Evolutionary conservation across 2,888 invertebrate species (phyloP).

Genomic region (Rhogogaster chlorosoma): DNA sequence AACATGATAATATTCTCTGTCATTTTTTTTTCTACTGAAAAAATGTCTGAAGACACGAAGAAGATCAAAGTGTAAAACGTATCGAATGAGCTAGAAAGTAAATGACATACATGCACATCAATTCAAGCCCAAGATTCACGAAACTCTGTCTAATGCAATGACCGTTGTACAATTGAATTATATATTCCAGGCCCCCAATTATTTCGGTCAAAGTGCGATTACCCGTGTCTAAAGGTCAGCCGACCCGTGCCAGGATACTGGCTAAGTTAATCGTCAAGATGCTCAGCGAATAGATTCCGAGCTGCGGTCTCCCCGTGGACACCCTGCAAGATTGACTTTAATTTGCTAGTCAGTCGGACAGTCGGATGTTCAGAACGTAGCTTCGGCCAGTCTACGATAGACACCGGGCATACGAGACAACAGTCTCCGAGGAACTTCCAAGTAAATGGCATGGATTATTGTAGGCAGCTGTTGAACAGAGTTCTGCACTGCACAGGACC

Average conservation of each 20-base stretch:
- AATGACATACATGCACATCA: background rate
- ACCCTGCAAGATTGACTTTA: conserved; percentile 35
- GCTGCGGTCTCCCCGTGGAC: conserved; percentile 42
- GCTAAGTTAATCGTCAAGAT: conserved; percentile 46
- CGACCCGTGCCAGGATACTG: background rate
- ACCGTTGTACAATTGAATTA: background rate
- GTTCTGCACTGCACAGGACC: conserved; percentile 41
- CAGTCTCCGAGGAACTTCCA: conserved; percentile 44
- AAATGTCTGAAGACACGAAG: background rate
- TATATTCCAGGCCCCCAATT: background rate
- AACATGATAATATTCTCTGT: background rate
- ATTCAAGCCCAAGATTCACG: background rate
- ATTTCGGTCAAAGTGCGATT: conserved; percentile 28
- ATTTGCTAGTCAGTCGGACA: conserved; percentile 44
- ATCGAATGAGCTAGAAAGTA: background rate
- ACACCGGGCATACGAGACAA: conserved; percentile 23
- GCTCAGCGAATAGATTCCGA: conserved; percentile 32
- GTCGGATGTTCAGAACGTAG: conserved; percentile 16
- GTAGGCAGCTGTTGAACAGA: conserved; percentile 44
- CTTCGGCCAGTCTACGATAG: conserved; percentile 12
- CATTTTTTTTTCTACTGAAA: background rate
- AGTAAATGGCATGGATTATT: conserved; percentile 50
- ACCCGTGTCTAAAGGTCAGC: background rate
- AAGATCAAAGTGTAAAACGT: background rate
- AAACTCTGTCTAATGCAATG: background rate